Percentiles rank a stretch among this genome's conserved stretches.
Evolutionary conservation across 2,888 invertebrate species (phyloP).

Genomic region (Ganaspis brasiliensis): DNA sequence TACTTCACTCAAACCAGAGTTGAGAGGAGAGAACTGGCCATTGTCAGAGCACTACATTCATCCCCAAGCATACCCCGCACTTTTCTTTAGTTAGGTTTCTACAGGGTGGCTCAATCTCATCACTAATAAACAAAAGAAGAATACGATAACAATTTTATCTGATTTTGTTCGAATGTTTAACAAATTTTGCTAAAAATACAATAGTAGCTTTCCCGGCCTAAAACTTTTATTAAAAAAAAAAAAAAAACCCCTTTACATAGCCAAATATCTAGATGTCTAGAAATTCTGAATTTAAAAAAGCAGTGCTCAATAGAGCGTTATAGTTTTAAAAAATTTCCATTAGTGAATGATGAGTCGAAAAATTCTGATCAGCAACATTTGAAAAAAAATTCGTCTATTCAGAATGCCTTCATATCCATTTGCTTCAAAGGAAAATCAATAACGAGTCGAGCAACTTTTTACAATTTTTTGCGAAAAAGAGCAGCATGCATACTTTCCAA

Average conservation of each 20-base stretch:
- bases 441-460: constrained; percentile 27
- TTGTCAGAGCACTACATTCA: constrained; percentile 72
- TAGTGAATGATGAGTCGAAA: background rate
- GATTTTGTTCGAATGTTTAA: too few relatives aligned
- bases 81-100: constrained; percentile 59
- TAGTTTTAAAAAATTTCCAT: background rate
- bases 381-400: constrained; percentile 1
- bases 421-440: constrained; percentile 20
- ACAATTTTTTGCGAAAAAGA: constrained; percentile 14
- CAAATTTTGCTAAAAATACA: too few relatives aligned
- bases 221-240: too few relatives aligned
- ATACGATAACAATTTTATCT: background rate
- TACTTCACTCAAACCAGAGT: constrained; percentile 60
- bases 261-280: background rate
- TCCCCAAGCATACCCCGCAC: constrained; percentile 64
- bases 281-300: background rate
- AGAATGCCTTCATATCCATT: background rate
- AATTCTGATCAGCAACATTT: background rate
- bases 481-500: constrained; percentile 29
- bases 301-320: background rate
- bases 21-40: constrained; percentile 65
- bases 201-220: too few relatives aligned
- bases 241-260: too few relatives aligned
- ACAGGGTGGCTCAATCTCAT: constrained; percentile 62
- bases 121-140: background rate